Evolutionary conservation across 2,888 invertebrate species (phyloP), one percentile per base, ranked within the genome.

Genomic region (Mamestra brassicae): DNA sequence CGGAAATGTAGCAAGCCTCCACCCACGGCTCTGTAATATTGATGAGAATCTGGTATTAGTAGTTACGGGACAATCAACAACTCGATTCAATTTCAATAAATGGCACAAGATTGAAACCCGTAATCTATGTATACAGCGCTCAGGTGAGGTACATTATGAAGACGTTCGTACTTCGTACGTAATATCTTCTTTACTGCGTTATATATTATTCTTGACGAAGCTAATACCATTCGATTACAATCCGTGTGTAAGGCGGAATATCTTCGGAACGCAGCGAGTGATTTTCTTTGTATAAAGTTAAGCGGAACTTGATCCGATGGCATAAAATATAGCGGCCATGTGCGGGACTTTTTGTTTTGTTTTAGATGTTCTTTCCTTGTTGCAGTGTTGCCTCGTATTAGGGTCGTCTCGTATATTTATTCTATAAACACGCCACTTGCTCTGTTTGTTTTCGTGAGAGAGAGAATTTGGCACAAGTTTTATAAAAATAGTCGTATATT

Each of bases 201-300:
- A 76, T 80, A 80, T 80, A 84, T 85, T 86, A 83, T 83, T 84
- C 79, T 84, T 84, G 61, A 72, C 79, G 76, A 65, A 85, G 88
- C 76, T 88, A 87, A 86, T 88, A 85, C 82, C 75, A 89, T 85
- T 87, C 83, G 85, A 87, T 88, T 89, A 87, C 85, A 83, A 78
- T 83, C 80, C 80, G 50, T 74, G 70, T 84, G 77, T 83, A 80
- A 79, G 78, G 72, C 66, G 74, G 82, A 84, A 89, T 85, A 82
- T 85, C 77, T 83, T 71, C 72, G 63, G 78, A 81, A 81, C 70
- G 77, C 78, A 83, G 74, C 80, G 74, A 87, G 83, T 84, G 84
- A 86, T 87, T 85, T 86, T 86, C 83, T 85, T 85, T 83, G 83
- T 80, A 86, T 80, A 85, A 87, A 85, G 87, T 88, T 87, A 84